These are phyloP conservation scores for Endomychus coccineus DNA, from an alignment of 2,888 invertebrate genomes.

Conservation along the genomic window DNA sequence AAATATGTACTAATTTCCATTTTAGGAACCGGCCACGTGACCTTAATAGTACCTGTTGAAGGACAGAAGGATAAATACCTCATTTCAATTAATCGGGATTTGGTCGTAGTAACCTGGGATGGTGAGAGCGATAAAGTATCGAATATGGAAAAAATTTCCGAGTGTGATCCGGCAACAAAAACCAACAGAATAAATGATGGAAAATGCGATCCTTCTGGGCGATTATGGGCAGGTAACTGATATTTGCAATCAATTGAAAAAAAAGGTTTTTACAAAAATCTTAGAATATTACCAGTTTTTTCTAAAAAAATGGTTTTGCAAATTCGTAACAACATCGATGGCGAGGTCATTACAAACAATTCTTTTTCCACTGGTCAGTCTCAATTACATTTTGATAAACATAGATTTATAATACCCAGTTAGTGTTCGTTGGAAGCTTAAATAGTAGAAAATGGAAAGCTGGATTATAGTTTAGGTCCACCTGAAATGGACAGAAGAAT, in stretches of 20 bases:
- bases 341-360: constrained; percentile 7
- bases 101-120: constrained; percentile 59
- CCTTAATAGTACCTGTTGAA: constrained; percentile 59
- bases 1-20: neutral
- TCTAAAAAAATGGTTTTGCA: neutral
- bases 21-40: constrained; percentile 27
- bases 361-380: too few relatives aligned
- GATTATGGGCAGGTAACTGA: constrained; percentile 51
- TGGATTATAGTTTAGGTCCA: too few relatives aligned
- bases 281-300: neutral
- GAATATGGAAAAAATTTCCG: constrained; percentile 46
- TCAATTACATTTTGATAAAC: too few relatives aligned
- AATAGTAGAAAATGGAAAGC: too few relatives aligned
- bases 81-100: constrained; percentile 52
- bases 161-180: constrained; percentile 49
- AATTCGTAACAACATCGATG: too few relatives aligned
- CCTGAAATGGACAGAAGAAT: too few relatives aligned
- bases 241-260: neutral
- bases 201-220: constrained; percentile 67
- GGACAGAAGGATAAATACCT: constrained; percentile 55
- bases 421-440: too few relatives aligned
- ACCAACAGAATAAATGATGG: constrained; percentile 70
- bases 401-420: too few relatives aligned
- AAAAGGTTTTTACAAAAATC: too few relatives aligned
- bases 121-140: constrained; percentile 49